Conservation (phyloP, 1,140 invertebrate species). For the Drusus annulatus region DNA sequence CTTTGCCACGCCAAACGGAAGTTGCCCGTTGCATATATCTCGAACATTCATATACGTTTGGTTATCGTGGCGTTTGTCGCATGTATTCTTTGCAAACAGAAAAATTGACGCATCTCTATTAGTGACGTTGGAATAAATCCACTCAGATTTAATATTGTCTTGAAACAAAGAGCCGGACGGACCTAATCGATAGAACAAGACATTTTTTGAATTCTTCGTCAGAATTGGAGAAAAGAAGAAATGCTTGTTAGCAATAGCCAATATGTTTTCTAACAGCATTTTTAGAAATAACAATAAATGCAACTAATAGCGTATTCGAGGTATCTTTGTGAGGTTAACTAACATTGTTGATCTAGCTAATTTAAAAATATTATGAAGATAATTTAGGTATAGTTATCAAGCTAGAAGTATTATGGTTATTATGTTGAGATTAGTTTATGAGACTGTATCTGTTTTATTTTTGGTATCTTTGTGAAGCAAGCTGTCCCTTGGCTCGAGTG, state of each 20-base stretch:
- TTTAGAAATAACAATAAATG: slow-evolving; percentile 1
- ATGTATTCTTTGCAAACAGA: slow-evolving; percentile 59
- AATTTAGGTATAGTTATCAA: no score
- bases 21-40: slow-evolving; percentile 60
- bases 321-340: slow-evolving; percentile 67
- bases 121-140: slow-evolving; percentile 72
- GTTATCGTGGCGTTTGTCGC: slow-evolving; percentile 57
- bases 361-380: no score
- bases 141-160: slow-evolving; percentile 73
- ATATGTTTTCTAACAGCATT: slow-evolving; percentile 62
- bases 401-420: no score
- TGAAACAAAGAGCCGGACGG: slow-evolving; percentile 71
- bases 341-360: slow-evolving; percentile 43
- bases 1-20: slow-evolving; percentile 70
- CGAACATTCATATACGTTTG: slow-evolving; percentile 64
- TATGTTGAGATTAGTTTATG: slow-evolving; percentile 24
- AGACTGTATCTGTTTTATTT: background rate
- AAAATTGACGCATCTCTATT: slow-evolving; percentile 72
- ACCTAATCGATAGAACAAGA: slow-evolving; percentile 64
- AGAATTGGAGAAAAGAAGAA: slow-evolving; percentile 59
- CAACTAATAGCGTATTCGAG: background rate
- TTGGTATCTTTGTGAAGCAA: slow-evolving; percentile 64
- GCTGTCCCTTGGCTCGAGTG: slow-evolving; percentile 71
- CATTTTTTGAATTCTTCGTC: slow-evolving; percentile 62
- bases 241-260: slow-evolving; percentile 65